Conservation (phyloP, 2,113 vertebrate genomes). For the Mobula birostris region DNA sequence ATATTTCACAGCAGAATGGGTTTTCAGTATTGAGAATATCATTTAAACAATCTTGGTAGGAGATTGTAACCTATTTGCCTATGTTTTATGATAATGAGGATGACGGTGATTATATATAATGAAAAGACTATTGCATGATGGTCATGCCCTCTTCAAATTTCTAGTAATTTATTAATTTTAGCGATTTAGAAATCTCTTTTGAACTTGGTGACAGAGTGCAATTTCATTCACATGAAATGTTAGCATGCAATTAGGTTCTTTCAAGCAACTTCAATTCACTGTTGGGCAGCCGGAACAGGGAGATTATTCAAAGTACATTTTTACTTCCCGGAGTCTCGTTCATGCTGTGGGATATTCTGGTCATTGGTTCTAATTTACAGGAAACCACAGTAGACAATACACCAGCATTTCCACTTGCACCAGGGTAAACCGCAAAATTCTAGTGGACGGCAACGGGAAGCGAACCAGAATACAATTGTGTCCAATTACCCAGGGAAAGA, state of each 20-base stretch:
- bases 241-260: constrained; percentile 38
- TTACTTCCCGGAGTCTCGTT: background rate
- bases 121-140: constrained; percentile 42
- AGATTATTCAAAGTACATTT: constrained; percentile 32
- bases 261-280: constrained; percentile 16
- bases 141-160: constrained; percentile 42
- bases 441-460: constrained; percentile 8
- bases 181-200: constrained; percentile 54
- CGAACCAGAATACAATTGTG: background rate
- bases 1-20: constrained; percentile 52
- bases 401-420: background rate
- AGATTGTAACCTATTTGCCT: constrained; percentile 46
- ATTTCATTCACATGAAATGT: constrained; percentile 53
- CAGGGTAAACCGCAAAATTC: background rate
- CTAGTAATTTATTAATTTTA: constrained; percentile 65
- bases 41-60: constrained; percentile 65
- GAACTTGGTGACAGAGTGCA: constrained; percentile 63
- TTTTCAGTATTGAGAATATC: constrained; percentile 53
- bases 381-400: background rate
- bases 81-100: constrained; percentile 46
- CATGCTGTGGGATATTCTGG: background rate
- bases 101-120: constrained; percentile 56
- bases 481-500: background rate
- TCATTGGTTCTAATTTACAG: constrained; percentile 15
- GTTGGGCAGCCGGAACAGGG: background rate